phyloP scores from a whole-genome alignment of 2,888 invertebrate genomes.

The Xestia sexstrigata region DNA sequence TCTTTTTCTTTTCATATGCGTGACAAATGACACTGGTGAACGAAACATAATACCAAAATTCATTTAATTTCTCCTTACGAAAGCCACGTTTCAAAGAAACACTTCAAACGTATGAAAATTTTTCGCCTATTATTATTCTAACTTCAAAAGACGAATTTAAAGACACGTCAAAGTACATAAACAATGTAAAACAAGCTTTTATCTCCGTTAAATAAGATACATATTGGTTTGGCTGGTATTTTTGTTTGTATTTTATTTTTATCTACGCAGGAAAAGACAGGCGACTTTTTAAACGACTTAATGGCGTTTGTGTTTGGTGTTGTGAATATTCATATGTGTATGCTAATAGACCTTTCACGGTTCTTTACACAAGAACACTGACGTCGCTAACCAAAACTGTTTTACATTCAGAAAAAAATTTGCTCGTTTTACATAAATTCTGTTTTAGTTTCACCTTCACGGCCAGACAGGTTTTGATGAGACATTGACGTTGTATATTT shows the following conservation, averaged over 20 bases:
- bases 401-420: constrained; percentile 25
- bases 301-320: constrained; percentile 68
- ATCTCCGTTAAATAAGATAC: constrained; percentile 71
- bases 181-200: constrained; percentile 65
- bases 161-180: constrained; percentile 70
- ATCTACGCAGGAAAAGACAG: constrained; percentile 72
- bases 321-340: constrained; percentile 78
- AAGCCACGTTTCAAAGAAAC: constrained; percentile 72
- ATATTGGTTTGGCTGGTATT: constrained; percentile 70
- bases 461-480: constrained; percentile 15
- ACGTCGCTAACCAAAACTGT: constrained; percentile 25
- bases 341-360: constrained; percentile 65
- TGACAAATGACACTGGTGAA: constrained; percentile 44
- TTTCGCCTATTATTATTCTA: constrained; percentile 74
- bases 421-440: constrained; percentile 14
- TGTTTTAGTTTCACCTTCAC: constrained; percentile 10
- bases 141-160: constrained; percentile 77
- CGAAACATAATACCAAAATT: constrained; percentile 51
- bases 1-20: constrained; percentile 47
- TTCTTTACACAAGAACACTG: constrained; percentile 36
- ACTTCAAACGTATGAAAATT: constrained; percentile 75
- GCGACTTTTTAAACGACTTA: constrained; percentile 70
- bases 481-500: constrained; percentile 14
- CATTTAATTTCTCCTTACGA: constrained; percentile 63
- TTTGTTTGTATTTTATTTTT: constrained; percentile 74